Evolutionary conservation across 2,113 vertebrate species (phyloP).

Genomic region (Myiopsitta monachus): DNA sequence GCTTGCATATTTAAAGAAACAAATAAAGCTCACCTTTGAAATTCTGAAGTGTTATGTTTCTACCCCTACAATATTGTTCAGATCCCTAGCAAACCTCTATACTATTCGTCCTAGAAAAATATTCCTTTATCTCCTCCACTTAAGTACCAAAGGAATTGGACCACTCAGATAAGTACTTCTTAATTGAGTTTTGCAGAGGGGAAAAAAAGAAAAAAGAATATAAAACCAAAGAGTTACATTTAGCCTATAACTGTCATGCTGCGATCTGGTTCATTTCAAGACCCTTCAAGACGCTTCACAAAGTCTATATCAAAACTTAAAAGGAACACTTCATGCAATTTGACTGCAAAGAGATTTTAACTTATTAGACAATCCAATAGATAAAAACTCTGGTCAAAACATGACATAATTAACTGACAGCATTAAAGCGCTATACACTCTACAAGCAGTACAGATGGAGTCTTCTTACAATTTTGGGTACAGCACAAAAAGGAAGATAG

Average conservation of each 20-base stretch:
- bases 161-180: neutral
- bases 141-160: neutral
- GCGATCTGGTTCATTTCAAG: neutral
- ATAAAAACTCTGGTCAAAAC: neutral
- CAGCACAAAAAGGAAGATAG: neutral
- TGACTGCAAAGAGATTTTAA: neutral
- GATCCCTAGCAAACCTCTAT: neutral
- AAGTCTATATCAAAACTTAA: neutral
- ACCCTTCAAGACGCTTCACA: neutral
- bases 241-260: neutral
- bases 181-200: neutral
- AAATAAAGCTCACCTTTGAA: neutral
- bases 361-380: neutral
- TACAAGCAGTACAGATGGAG: neutral
- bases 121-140: neutral
- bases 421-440: neutral
- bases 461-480: neutral
- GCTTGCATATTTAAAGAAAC: neutral
- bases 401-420: neutral
- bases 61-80: neutral
- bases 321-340: neutral
- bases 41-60: neutral
- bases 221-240: neutral
- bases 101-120: neutral
- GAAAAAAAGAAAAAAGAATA: neutral